Conservation (phyloP, 2,113 vertebrate genomes). For the Myodes glareolus region DNA sequence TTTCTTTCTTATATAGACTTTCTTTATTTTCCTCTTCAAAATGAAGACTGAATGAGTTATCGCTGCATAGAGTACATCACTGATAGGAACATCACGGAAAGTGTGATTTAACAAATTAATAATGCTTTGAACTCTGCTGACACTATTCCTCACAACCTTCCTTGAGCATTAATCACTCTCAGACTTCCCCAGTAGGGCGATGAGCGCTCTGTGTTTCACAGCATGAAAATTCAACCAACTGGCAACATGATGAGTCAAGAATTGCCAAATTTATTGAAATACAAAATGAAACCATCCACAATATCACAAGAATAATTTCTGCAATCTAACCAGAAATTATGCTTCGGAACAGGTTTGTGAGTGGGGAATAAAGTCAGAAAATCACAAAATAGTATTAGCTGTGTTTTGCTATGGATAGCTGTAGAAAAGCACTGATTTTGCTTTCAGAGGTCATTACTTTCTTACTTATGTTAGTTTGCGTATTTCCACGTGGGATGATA, state of each 20-base stretch:
- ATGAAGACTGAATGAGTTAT: slow-evolving; percentile 48
- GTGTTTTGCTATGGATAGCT: not conserved
- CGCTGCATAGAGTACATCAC: not conserved
- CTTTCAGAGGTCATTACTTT: not conserved
- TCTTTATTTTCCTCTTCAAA: not conserved
- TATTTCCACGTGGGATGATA: not conserved
- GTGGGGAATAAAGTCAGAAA: not conserved
- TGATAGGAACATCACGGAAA: slow-evolving; percentile 56
- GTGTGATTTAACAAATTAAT: slow-evolving; percentile 54
- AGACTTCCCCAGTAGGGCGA: slow-evolving; percentile 23
- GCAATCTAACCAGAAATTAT: not conserved
- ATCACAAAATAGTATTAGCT: not conserved
- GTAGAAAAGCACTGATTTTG: not conserved
- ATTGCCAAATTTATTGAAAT: slow-evolving; percentile 54
- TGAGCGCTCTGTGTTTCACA: not conserved
- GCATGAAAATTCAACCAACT: slow-evolving; percentile 40
- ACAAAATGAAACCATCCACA: slow-evolving; percentile 34
- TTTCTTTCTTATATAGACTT: not conserved
- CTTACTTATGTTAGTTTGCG: not conserved
- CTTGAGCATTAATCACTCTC: slow-evolving; percentile 57
- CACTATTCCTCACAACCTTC: slow-evolving; percentile 2
- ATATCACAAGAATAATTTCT: not conserved
- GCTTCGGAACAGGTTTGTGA: not conserved
- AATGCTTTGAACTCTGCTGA: slow-evolving; percentile 29
- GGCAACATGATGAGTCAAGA: slow-evolving; percentile 47